Evolutionary conservation across 2,113 vertebrate species (phyloP).

Genomic region (Platysternon megacephalum): DNA sequence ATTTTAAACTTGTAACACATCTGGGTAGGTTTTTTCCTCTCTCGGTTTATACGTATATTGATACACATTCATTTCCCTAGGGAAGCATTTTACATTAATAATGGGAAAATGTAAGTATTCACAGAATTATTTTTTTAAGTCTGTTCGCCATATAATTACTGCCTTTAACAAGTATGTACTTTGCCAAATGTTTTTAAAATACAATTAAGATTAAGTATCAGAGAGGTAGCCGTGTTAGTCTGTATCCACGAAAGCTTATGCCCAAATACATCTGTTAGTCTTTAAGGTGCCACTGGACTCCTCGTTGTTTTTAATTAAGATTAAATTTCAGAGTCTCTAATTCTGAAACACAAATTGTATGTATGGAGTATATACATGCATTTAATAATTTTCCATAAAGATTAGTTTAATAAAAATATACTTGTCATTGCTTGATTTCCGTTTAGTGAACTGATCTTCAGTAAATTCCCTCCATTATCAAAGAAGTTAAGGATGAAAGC

Average conservation of each 20-base stretch:
- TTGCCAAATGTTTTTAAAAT: slow-evolving; percentile 26
- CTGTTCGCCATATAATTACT: slow-evolving; percentile 18
- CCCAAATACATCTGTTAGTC: too few relatives aligned
- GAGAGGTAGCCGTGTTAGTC: too few relatives aligned
- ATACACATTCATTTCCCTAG: slow-evolving; percentile 15
- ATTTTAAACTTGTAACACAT: slow-evolving; percentile 55
- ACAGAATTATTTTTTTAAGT: slow-evolving; percentile 15
- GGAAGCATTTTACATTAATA: slow-evolving; percentile 12
- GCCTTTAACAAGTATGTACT: background rate
- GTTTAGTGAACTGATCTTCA: slow-evolving; percentile 62
- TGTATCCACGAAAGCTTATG: too few relatives aligned
- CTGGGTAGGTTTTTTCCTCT: slow-evolving; percentile 33
- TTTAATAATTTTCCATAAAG: background rate
- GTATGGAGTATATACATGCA: background rate
- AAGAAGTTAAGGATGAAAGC: slow-evolving; percentile 54
- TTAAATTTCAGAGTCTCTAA: background rate
- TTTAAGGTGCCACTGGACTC: too few relatives aligned
- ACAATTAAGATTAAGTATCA: slow-evolving; percentile 6
- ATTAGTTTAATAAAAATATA: background rate
- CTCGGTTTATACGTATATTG: background rate
- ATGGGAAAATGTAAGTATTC: slow-evolving; percentile 24
- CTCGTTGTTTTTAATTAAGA: too few relatives aligned
- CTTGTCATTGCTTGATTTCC: slow-evolving; percentile 27
- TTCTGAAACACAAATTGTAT: background rate
- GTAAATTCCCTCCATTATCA: slow-evolving; percentile 52